phyloP scores from a whole-genome alignment of 2,888 invertebrate species.

The Osmoderma eremita region DNA sequence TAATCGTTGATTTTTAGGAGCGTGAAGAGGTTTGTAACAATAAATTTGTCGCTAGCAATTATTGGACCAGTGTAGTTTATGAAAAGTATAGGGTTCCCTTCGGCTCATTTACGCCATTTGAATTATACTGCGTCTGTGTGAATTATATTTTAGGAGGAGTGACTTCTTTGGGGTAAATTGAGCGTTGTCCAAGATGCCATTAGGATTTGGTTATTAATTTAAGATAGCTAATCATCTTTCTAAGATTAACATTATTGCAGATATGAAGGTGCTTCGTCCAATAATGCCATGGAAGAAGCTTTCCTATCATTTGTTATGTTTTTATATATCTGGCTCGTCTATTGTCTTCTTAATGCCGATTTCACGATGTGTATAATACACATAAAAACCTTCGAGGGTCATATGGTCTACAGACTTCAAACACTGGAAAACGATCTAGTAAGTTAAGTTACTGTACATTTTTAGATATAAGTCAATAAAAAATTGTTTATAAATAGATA shows the following conservation, averaged over 20 bases:
- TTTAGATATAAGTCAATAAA: background rate
- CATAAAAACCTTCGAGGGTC: constrained; percentile 20
- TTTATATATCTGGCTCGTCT: constrained; percentile 27
- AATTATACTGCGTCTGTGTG: constrained; percentile 28
- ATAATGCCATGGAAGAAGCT: constrained; percentile 23
- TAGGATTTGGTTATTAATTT: background rate
- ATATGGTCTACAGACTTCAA: constrained; percentile 30
- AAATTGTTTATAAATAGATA: too few species aligned
- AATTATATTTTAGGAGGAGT: constrained; percentile 37
- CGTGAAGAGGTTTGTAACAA: too few species aligned
- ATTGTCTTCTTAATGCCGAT: constrained; percentile 26
- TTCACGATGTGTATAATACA: constrained; percentile 24
- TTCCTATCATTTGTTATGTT: constrained; percentile 24
- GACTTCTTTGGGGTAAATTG: constrained; percentile 34
- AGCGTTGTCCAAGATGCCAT: too few species aligned
- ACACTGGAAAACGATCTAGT: constrained; percentile 34
- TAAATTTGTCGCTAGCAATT: too few species aligned
- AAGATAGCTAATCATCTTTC: background rate
- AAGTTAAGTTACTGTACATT: constrained; percentile 5
- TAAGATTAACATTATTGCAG: constrained; percentile 2
- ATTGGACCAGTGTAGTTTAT: constrained; percentile 30
- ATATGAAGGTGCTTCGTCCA: constrained; percentile 27
- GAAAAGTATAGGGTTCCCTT: background rate
- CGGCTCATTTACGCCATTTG: background rate
- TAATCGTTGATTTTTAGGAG: too few species aligned